These are phyloP conservation scores for Ibidorhyncha struthersii DNA, from an alignment of 2,113 vertebrate genomes.

Conservation along the genomic window DNA sequence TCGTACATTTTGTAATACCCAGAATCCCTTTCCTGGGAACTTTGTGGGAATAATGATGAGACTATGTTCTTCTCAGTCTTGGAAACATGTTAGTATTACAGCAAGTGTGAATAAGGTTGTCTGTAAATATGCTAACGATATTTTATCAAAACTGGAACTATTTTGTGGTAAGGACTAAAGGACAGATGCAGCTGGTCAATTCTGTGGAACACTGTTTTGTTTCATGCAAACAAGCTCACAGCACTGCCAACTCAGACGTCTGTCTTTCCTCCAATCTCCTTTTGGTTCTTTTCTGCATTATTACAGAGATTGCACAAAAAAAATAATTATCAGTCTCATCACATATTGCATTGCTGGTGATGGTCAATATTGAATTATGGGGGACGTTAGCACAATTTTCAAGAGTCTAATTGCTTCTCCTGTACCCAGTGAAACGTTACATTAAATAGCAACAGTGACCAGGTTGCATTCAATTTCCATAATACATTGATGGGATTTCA, in stretches of 20 bases:
- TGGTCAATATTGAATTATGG: constrained; percentile 72
- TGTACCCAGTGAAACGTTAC: constrained; percentile 78
- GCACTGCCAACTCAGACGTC: neutral
- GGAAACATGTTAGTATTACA: neutral
- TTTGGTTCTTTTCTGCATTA: neutral
- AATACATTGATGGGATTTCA: constrained; percentile 76
- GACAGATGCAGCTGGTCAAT: neutral
- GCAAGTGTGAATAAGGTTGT: neutral
- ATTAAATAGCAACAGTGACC: constrained; percentile 79
- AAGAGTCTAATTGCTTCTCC: constrained; percentile 76
- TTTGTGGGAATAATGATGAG: neutral
- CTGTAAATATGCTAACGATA: neutral
- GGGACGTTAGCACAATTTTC: constrained; percentile 63
- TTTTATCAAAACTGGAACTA: neutral
- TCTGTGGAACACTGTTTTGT: neutral
- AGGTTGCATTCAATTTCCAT: constrained; percentile 81
- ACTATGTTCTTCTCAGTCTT: neutral
- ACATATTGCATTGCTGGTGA: constrained; percentile 29
- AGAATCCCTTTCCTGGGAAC: neutral
- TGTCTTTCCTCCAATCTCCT: neutral
- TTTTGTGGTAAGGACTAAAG: neutral
- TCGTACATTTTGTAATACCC: neutral
- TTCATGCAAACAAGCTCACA: neutral
- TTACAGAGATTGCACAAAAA: constrained; percentile 34
- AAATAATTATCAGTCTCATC: constrained; percentile 57